Evolutionary conservation across 2,888 invertebrate genomes (phyloP).

Genomic region (Trachelus iudaicus): DNA sequence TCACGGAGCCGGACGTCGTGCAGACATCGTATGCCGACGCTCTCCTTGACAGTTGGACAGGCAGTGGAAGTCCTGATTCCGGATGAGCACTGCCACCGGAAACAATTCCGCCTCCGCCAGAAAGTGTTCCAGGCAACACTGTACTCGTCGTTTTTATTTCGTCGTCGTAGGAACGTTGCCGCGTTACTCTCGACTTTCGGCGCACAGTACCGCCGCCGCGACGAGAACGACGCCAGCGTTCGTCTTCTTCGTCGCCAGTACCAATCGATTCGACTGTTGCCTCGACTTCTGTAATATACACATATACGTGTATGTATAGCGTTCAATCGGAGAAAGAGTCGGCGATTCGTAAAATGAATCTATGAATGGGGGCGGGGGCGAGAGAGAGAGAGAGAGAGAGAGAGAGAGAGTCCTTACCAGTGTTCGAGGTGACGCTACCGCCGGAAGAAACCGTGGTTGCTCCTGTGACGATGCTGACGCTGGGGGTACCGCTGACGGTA

Average conservation of each 20-base stretch:
- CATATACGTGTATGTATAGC: no score
- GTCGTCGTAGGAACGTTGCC: constrained; percentile 88
- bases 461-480: no score
- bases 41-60: constrained; percentile 80
- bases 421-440: no score
- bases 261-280: constrained; percentile 44
- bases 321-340: background rate
- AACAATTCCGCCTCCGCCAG: constrained; percentile 30
- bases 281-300: constrained; percentile 7
- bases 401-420: no score
- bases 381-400: no score
- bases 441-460: no score
- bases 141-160: constrained; percentile 70
- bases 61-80: constrained; percentile 74
- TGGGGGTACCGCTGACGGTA: no score
- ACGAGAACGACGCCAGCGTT: constrained; percentile 54
- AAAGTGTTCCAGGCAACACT: background rate
- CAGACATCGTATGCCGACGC: constrained; percentile 89
- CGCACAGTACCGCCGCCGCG: constrained; percentile 56
- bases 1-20: constrained; percentile 69
- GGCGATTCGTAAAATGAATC: no score
- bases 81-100: constrained; percentile 39
- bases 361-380: no score
- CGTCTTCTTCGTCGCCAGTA: constrained; percentile 67
- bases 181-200: constrained; percentile 73